A percentile compares a stretch with the other conserved stretches of the same genome.
Conservation (phyloP, 1,140 invertebrate species). For the Zaprionus capensis region DNA sequence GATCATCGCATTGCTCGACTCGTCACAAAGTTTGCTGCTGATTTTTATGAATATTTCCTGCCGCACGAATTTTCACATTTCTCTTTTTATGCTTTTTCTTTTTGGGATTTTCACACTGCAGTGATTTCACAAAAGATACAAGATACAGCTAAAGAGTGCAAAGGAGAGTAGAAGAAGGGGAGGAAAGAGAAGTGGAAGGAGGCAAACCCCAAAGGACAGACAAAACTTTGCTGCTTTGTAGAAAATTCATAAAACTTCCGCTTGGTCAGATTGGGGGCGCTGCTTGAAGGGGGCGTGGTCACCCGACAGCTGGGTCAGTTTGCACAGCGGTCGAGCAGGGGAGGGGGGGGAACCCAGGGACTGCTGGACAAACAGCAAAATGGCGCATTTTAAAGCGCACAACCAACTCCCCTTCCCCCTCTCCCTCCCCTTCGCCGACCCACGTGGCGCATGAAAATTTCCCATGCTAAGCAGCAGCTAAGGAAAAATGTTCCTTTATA, state of each 20-base stretch:
- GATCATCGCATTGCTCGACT: constrained; percentile 34
- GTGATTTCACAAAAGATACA: constrained; percentile 71
- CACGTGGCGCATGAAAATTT: constrained; percentile 35
- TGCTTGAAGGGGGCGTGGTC: constrained; percentile 29
- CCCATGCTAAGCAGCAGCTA: constrained; percentile 53
- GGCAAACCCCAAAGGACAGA: constrained; percentile 53
- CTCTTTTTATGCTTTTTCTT: constrained; percentile 39
- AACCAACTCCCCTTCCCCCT: background rate
- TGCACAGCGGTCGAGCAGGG: background rate
- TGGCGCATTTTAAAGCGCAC: constrained; percentile 79
- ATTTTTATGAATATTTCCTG: constrained; percentile 79
- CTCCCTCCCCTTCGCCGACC: background rate
- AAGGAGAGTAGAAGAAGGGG: background rate
- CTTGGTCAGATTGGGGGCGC: constrained; percentile 52
- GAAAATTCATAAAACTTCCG: constrained; percentile 82
- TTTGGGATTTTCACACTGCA: constrained; percentile 75
- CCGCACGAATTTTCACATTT: constrained; percentile 46
- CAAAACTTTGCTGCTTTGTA: constrained; percentile 77
- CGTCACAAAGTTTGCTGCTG: constrained; percentile 46
- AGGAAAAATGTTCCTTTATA: constrained; percentile 47
- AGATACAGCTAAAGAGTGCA: constrained; percentile 31
- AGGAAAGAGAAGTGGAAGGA: background rate
- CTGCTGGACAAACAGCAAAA: constrained; percentile 72
- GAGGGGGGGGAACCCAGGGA: constrained; percentile 1
- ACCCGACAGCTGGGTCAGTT: constrained; percentile 32